Conservation (phyloP, 2,888 invertebrate species). For the Neuroscelio doddi region DNA sequence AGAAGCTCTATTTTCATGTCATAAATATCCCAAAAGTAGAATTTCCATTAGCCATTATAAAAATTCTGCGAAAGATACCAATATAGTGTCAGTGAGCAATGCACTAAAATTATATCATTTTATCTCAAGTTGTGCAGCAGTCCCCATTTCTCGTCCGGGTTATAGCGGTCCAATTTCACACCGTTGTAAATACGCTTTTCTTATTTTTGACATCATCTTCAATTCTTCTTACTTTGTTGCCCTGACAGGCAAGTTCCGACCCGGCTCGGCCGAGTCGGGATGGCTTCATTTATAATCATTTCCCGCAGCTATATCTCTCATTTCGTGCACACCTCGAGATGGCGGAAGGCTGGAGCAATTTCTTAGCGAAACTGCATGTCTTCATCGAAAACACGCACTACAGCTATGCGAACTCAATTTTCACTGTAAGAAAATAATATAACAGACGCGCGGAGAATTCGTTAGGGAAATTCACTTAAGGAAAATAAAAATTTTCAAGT, state of each 20-base stretch:
- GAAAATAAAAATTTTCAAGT: too few relatives aligned
- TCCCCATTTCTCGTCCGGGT: slow-evolving; percentile 63
- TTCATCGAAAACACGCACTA: slow-evolving; percentile 46
- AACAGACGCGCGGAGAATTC: too few relatives aligned
- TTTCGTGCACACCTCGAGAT: slow-evolving; percentile 48
- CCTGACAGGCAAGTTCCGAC: slow-evolving; percentile 57
- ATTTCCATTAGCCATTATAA: slow-evolving; percentile 33
- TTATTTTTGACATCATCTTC: slow-evolving; percentile 70
- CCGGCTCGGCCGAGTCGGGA: slow-evolving; percentile 52
- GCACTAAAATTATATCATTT: slow-evolving; percentile 60
- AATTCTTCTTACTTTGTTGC: slow-evolving; percentile 71
- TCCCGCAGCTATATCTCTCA: slow-evolving; percentile 63
- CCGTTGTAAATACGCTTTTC: slow-evolving; percentile 69
- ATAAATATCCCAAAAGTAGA: not conserved
- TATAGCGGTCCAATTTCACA: slow-evolving; percentile 69
- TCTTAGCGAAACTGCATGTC: slow-evolving; percentile 48
- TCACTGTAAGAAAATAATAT: slow-evolving; percentile 16
- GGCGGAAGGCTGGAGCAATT: slow-evolving; percentile 42
- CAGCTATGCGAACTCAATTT: slow-evolving; percentile 35
- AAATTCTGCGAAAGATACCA: slow-evolving; percentile 21
- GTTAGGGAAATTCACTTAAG: too few relatives aligned
- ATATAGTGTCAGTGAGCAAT: slow-evolving; percentile 24
- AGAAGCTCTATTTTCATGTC: not conserved
- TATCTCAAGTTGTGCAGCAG: slow-evolving; percentile 47
- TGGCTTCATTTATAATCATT: slow-evolving; percentile 71